A percentile compares a stretch with the other conserved stretches of the same genome.
These are phyloP conservation scores for Athene noctua DNA, from an alignment of 2,113 vertebrate species.

Conservation along the genomic window DNA sequence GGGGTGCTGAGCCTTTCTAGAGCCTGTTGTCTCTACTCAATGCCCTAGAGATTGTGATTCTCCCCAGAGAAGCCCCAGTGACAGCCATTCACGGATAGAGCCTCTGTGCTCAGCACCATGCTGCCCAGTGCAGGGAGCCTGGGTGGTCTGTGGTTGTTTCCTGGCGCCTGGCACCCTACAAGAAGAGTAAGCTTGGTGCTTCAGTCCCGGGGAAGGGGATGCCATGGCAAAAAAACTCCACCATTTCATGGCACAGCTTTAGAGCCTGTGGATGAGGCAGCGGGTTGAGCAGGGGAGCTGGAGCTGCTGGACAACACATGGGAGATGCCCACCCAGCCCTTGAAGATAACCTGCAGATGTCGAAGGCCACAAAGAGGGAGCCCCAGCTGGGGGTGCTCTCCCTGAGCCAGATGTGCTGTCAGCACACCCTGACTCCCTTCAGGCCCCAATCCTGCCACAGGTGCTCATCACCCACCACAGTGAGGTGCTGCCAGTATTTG, in stretches of 20 bases:
- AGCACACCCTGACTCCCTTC: not conserved
- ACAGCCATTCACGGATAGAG: not conserved
- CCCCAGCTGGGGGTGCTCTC: not conserved
- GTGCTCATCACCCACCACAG: not conserved
- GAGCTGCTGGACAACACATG: not conserved
- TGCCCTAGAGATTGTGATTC: not conserved
- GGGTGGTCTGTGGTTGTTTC: not conserved
- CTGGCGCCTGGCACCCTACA: not conserved
- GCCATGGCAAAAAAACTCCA: not conserved
- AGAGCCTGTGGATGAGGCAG: not conserved
- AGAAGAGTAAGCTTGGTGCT: not conserved
- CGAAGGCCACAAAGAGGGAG: not conserved
- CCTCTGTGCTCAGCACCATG: rapidly evolving
- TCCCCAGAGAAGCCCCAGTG: not conserved
- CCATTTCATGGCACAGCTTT: not conserved
- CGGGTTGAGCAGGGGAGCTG: not conserved
- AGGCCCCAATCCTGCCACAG: not conserved
- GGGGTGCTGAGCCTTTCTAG: not conserved
- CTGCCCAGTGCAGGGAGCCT: not conserved
- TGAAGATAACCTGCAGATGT: not conserved
- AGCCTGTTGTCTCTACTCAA: rapidly evolving
- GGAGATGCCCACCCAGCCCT: not conserved
- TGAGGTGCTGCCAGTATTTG: rapidly evolving
- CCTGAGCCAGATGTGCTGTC: not conserved
- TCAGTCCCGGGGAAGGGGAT: not conserved